Evolutionary conservation across 92 coral and sea anemone species (phyloP).

Genomic region (Palythoa caribaeorum): DNA sequence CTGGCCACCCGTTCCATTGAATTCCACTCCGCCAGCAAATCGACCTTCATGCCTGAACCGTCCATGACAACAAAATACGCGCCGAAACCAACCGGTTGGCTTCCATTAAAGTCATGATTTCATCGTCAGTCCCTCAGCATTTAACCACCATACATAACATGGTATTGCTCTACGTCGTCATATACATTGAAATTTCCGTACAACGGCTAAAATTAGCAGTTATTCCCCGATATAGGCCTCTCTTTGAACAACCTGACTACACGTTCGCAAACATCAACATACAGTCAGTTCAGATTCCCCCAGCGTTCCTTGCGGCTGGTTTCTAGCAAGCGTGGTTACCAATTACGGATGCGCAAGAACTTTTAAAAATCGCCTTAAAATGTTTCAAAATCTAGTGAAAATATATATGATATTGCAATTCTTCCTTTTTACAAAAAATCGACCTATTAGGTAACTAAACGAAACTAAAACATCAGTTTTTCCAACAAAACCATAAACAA

Average conservation of each 20-base stretch:
- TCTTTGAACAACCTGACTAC: constrained; percentile 30
- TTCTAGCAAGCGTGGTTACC: constrained; percentile 28
- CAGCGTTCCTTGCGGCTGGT: constrained; percentile 14
- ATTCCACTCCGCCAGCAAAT: constrained; percentile 78
- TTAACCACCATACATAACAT: neutral
- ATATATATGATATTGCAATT: no score
- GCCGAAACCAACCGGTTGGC: constrained; percentile 57
- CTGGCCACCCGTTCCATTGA: constrained; percentile 70
- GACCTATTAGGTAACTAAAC: no score
- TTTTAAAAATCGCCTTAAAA: neutral
- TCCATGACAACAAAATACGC: constrained; percentile 92
- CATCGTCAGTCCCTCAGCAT: constrained; percentile 27
- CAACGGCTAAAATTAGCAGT: constrained; percentile 42
- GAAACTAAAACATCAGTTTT: no score
- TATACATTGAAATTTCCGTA: constrained; percentile 11
- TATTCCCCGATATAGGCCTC: constrained; percentile 38
- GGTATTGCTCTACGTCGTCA: constrained; percentile 33
- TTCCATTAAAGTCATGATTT: constrained; percentile 34
- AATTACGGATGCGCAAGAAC: neutral
- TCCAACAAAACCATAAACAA: no score
- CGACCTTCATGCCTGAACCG: constrained; percentile 67
- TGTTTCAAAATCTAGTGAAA: no score
- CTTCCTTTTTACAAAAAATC: no score
- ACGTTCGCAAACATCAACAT: constrained; percentile 50
- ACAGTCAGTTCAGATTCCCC: constrained; percentile 5